These are phyloP conservation scores for Ferdinandea cuprea DNA, from an alignment of 2,888 invertebrate genomes.

Conservation along the genomic window DNA sequence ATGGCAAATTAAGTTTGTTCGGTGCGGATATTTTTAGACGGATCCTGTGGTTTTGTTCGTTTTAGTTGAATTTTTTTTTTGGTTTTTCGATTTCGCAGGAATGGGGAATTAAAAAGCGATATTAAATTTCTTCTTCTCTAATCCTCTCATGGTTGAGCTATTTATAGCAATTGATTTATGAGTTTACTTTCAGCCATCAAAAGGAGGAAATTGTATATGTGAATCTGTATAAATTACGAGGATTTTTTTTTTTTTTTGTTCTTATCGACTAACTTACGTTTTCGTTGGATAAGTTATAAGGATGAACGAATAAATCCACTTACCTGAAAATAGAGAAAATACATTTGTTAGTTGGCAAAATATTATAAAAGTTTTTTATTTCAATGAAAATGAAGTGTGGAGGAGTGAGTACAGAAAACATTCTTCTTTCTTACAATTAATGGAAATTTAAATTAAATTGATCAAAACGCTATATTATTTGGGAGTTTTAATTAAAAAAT, in stretches of 20 bases:
- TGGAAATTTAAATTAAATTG: neutral
- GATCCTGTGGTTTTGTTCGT: neutral
- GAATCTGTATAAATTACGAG: slow-evolving; percentile 52
- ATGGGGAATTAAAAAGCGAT: slow-evolving; percentile 56
- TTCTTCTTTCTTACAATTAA: too few relatives aligned
- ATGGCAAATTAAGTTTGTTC: too few relatives aligned
- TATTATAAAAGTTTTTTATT: slow-evolving; percentile 24
- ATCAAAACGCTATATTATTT: too few relatives aligned
- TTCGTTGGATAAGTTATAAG: slow-evolving; percentile 23
- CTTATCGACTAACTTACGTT: slow-evolving; percentile 32
- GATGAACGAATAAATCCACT: slow-evolving; percentile 46
- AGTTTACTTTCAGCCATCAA: slow-evolving; percentile 30
- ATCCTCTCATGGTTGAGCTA: slow-evolving; percentile 13
- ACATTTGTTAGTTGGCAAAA: slow-evolving; percentile 41
- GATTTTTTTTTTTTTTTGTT: slow-evolving; percentile 22
- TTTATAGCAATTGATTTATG: slow-evolving; percentile 70
- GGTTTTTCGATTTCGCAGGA: neutral
- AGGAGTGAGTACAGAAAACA: neutral
- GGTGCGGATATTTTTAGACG: neutral
- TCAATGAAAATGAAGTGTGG: slow-evolving; percentile 11
- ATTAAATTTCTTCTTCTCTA: slow-evolving; percentile 3
- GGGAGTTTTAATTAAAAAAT: too few relatives aligned
- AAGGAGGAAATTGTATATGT: slow-evolving; percentile 53
- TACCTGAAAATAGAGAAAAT: slow-evolving; percentile 44
- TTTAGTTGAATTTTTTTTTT: neutral